Base-by-base conservation (phyloP, 2,888 invertebrate species). In the Caenorhabditis sp. region DNA sequence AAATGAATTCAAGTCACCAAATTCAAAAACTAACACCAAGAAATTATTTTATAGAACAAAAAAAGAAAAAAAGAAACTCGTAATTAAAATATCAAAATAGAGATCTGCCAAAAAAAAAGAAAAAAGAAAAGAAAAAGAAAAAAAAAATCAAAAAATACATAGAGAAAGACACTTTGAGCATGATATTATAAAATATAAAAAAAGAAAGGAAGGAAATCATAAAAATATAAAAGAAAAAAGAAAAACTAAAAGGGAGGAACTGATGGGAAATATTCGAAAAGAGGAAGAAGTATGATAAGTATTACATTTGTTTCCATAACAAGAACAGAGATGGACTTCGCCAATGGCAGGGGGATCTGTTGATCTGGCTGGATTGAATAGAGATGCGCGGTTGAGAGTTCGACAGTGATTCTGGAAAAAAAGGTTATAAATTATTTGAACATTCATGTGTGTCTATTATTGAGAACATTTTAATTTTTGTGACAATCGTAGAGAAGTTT, bases 301-400 rank as follows among this genome's bases (percentile, higher is more conserved):
- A 66, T 83, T 83, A 59, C 83, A 84, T 14, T 78, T 70, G 62
- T 85, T 81, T 23, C 85, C 85, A 67, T 79, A 83, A 64, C 85
- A 85, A 10, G 78, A 77, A 68, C 85, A 85, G 17, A 85, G 58
- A 49, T 83, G 78, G 12, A 87, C 84, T 49, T 86, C 85, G 23
- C 86, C 86, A 49, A 83, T 74, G 12, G 80, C 77, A 17, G 80
- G 81, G 20, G 78, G 77, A 53, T 82, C 80, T 27, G 79, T 67
- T 20, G 76, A 66, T 12, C 74, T 53, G 17, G 83, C 83, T 10
- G 83, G 82, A 60, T 85, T 87, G 77, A 87, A 87, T n/a, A 87
- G 76, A 5, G 77, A 65, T 8, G 82, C 71, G 5, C 87, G 79
- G 17, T 83, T 82, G 31, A 87, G 75, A 1, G 77, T 79, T 53